Base-by-base conservation (phyloP, 2,888 invertebrate genomes). In the Sialis lutaria region DNA sequence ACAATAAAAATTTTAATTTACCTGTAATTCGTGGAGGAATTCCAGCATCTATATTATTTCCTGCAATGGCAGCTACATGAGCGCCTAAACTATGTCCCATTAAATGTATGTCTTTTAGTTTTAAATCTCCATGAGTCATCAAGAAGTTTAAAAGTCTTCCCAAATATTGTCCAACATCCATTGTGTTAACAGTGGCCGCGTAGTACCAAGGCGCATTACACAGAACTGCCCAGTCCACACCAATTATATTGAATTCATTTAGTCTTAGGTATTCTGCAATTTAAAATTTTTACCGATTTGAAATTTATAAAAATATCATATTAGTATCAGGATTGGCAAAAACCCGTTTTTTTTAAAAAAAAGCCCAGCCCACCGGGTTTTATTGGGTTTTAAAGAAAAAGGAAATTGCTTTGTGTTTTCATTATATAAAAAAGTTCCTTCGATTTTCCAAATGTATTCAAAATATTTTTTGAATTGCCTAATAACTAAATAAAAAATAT, bases 11-110 rank as follows among this genome's bases (percentile, higher is more conserved):
- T 37, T 37, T 10, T 6, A 37, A 7, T 12, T 5, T 37, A 37
- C 37, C 47, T n/a, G 63, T 63, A 13, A 64, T 60, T 32, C 64
- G 54, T 10, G 57, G 59, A 31, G 63, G 50, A 45, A 49, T 52
- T 30, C 59, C 58, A 0, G 52, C 48, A 4, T 42, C 34, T 6
- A 55, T 42, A 13, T 51, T 49, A 12, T 48, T 51, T 2, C 63
- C 64, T 4, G 59, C 53, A 33, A 56, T 56, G 31, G 64, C 64
- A 6, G 62, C 62, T 1, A 63, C 54, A 31, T 65, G 65, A 1
- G 63, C 64, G 6, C 65, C 65, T 6, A 66, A 55, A 53, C 64
- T 64, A 51, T 65, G 65, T 0, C 65, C 65, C 13, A 63, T 33
- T 30, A 64, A 51, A 47, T 66, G 65, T 5, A 67, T 52, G 34